Evolutionary conservation across 2,888 invertebrate genomes (phyloP), one percentile per base, ranked within the genome.

Genomic region (Lasioglossum pauxillum): DNA sequence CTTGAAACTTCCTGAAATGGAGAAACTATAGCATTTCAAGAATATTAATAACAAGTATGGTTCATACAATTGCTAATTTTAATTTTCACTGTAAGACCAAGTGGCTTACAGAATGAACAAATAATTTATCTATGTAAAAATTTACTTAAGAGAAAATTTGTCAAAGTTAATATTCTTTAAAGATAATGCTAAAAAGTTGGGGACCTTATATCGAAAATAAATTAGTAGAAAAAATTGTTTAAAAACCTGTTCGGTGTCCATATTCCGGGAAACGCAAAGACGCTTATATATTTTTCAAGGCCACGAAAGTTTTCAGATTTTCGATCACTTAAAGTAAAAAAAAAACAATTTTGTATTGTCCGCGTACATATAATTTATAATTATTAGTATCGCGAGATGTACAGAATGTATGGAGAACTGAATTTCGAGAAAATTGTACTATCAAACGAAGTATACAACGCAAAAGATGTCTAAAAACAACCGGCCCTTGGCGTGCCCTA

Each of bases 401-500:
- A 27, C 35, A 60, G n/a, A 60, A 57, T 71, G 14, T 4, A 31
- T 57, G 46, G 16, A 16, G 44, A 7, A 74, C 0, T 14, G 23
- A 57, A 81, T 71, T 84, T n/a, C 73, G 31, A 35, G n/a, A 38
- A 44, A n/a, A n/a, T 46, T 71, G 16, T 60, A 78, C 49, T 57
- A 19, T 23, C 46, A 75, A 46, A 35, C 35, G 41, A 57, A 38
- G 44, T 64, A 73, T 60, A 75, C 12, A 76, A 73, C 49, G 49
- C 67, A 78, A 69, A 79, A 75, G 53, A 67, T 44, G 81, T 80
- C 82, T 75, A 90, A 83, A 85, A 85, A 81, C 83, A 83, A 78
- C 88, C 90, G 88, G 88, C 85, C 82, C 76, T 83, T 86, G 81
- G 86, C 86, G 86, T 90, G 82, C 83, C 83, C 78, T 86, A 81